A percentile compares a stretch with the other conserved stretches of the same genome.
These are phyloP conservation scores for Panurus biarmicus DNA, from an alignment of 2,113 vertebrate species.

Conservation along the genomic window DNA sequence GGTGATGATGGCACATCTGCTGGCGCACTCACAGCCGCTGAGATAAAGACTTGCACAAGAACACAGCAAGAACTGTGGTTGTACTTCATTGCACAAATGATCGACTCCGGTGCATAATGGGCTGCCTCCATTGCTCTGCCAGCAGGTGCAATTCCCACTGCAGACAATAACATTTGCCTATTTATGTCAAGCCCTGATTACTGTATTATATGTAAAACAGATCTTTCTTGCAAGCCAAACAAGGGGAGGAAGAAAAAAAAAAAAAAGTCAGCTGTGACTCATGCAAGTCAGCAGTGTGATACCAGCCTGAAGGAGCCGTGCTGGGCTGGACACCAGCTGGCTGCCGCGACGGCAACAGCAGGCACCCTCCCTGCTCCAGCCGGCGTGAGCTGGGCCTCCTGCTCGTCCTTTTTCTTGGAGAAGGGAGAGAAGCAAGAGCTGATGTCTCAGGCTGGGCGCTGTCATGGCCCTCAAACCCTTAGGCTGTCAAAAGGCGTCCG, in stretches of 20 bases:
- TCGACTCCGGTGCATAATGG: background rate
- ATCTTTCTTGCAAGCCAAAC: conserved; percentile 11
- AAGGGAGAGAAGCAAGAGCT: background rate
- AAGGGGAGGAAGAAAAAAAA: fast-evolving
- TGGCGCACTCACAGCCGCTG: fast-evolving
- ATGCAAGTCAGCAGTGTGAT: background rate
- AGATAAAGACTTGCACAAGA: background rate
- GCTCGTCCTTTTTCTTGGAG: background rate
- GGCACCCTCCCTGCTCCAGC: background rate
- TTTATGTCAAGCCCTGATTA: conserved; percentile 49
- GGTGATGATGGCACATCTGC: conserved; percentile 25
- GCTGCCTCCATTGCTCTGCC: conserved; percentile 18
- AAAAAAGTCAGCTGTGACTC: conserved; percentile 3
- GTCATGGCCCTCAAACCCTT: background rate
- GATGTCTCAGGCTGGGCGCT: background rate
- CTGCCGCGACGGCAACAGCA: background rate
- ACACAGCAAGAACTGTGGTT: background rate
- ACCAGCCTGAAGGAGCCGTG: conserved; percentile 8
- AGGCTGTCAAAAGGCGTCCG: background rate
- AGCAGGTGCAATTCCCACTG: conserved; percentile 51
- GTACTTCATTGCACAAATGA: conserved; percentile 27
- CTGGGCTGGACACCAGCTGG: conserved; percentile 40
- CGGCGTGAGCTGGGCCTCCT: background rate
- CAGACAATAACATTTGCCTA: conserved; percentile 33
- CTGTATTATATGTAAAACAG: conserved; percentile 53